Evolutionary conservation across 2,113 vertebrate genomes (phyloP), one percentile per base, ranked within the genome.

Genomic region (Aleadryas rufinucha): DNA sequence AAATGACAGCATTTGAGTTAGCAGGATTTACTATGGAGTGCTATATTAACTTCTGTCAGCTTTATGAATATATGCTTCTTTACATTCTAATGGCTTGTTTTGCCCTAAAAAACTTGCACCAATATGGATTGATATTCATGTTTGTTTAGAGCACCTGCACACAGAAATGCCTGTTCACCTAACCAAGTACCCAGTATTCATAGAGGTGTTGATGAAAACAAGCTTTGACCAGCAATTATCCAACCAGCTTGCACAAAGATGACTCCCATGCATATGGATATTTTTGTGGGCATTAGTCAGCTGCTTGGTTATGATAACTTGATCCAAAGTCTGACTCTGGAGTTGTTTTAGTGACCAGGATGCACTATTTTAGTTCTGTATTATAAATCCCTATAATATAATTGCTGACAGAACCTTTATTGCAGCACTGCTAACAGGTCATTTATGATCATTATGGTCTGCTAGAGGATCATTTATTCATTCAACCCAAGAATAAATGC

Each of bases 301-400:
- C 50, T 79, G 54, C 87, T 87, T 80, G 27, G 79, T 96, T 95
- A 77, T 94, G 83, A 82, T 93, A 96, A 96, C 87, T 95, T 91
- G 91, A 93, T 84, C 85, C 91, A 69, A 87, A 89, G 77, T 84
- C 74, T 96, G 91, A 95, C 92, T 91, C 92, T 78, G 39, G 57
- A 95, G 90, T 86, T 97, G 97, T 96, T 96, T 97, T 93, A 91
- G 84, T 87, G 88, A 80, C 79, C 84, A 88, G 79, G 88, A 90
- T 92, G 69, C 37, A 26, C 90, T 95, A 87, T 91, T 97, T 96
- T 84, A 60, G 53, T 69, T 96, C 69, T 71, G 52, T 74, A 10
- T 92, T 95, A 92, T 95, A 95, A 95, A 97, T 97, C 75, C 24
- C 45, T 81, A 4, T 74, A 91, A 91, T 57, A 80, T 63, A 92